A percentile compares a stretch with the other conserved stretches of the same genome.
Conservation (phyloP, 30 jellyfish, hydroid and myxozoan genomes). For the Rhopilema esculentum region DNA sequence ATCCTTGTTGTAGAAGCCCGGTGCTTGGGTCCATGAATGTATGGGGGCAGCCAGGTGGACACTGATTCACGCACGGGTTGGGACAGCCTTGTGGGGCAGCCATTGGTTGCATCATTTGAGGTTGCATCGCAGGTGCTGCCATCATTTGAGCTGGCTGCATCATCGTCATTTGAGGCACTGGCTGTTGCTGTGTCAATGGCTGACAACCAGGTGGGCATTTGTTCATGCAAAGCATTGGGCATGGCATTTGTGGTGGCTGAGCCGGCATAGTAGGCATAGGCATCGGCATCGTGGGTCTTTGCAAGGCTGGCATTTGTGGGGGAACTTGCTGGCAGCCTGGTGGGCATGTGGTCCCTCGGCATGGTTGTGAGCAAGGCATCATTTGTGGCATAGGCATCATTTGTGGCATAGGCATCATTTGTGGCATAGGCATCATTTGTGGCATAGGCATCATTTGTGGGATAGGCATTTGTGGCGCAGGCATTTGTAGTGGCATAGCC, state of each 20-base stretch:
- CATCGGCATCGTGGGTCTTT: conserved; percentile 45
- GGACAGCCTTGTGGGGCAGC: conserved; percentile 79
- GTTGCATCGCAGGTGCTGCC: conserved; percentile 43
- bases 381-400: conserved; percentile 31
- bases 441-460: conserved; percentile 40
- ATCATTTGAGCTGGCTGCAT: conserved; percentile 11
- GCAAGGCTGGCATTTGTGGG: conserved; percentile 31
- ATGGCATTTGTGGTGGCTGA: not conserved
- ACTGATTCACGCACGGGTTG: conserved; percentile 78
- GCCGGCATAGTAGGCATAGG: conserved; percentile 38
- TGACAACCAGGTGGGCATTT: conserved; percentile 71
- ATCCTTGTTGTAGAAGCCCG: conserved; percentile 24
- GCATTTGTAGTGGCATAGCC: conserved; percentile 26
- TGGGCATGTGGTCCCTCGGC: conserved; percentile 81
- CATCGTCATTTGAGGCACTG: conserved; percentile 19
- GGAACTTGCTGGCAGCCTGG: conserved; percentile 84
- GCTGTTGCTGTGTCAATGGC: conserved; percentile 35
- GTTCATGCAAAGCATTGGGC: conserved; percentile 56
- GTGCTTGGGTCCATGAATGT: conserved; percentile 57
- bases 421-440: conserved; percentile 8
- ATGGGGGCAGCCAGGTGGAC: conserved; percentile 83
- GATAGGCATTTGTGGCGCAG: conserved; percentile 32
- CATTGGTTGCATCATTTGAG: conserved; percentile 36
- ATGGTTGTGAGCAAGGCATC: conserved; percentile 90
- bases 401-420: conserved; percentile 43